These are phyloP conservation scores for Athene noctua DNA, from an alignment of 2,113 vertebrate genomes.

Conservation along the genomic window DNA sequence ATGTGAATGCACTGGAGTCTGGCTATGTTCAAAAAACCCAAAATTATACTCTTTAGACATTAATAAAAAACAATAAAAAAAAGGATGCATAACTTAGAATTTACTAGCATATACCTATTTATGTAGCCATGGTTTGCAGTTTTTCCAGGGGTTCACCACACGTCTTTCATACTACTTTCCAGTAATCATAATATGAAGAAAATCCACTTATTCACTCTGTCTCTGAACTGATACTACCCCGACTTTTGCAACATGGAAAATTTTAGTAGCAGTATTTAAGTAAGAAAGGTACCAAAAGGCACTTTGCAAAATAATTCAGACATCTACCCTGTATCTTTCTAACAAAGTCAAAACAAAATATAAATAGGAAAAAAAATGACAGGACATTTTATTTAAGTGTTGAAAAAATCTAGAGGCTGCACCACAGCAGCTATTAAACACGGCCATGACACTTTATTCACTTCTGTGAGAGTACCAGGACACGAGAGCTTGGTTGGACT, in stretches of 20 bases:
- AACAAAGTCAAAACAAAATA: neutral
- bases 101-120: neutral
- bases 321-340: neutral
- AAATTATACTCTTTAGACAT: neutral
- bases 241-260: neutral
- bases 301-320: neutral
- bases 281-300: neutral
- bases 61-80: neutral
- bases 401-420: neutral
- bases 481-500: neutral
- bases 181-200: neutral
- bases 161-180: neutral
- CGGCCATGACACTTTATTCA: neutral
- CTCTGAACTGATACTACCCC: neutral
- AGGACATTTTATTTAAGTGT: neutral
- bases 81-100: neutral
- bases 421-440: neutral
- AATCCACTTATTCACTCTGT: neutral
- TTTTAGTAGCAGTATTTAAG: neutral
- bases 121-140: neutral
- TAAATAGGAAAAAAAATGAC: fast-evolving
- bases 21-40: neutral
- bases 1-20: neutral
- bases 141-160: neutral
- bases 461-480: neutral